Evolutionary conservation across 2,113 vertebrate species (phyloP).

Genomic region (Anseranas semipalmata): DNA sequence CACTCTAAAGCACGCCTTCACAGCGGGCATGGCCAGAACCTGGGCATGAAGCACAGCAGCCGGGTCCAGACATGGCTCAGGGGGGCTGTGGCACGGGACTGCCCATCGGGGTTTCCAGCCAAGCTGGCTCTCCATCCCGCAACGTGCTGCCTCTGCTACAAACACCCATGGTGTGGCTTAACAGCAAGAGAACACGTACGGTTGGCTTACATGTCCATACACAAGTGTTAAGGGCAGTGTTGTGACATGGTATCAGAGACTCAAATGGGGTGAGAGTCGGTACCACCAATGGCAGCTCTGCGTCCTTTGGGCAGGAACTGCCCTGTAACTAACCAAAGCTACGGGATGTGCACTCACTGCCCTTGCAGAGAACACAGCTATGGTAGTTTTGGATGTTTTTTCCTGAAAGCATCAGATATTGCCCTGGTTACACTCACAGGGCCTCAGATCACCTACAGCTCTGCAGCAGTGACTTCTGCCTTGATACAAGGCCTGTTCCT

Average conservation of each 20-base stretch:
- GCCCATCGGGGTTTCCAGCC: neutral
- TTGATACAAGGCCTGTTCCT: rapidly evolving
- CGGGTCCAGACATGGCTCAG: neutral
- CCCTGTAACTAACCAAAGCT: neutral
- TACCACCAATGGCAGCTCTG: neutral
- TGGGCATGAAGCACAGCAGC: rapidly evolving
- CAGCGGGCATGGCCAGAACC: rapidly evolving
- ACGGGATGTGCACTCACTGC: neutral
- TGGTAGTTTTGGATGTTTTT: neutral
- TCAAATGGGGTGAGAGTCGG: neutral
- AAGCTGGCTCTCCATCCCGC: neutral
- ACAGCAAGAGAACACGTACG: neutral
- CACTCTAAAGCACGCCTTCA: too few relatives aligned
- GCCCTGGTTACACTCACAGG: neutral
- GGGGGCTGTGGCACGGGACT: neutral
- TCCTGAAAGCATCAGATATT: neutral
- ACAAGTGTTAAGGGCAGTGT: neutral
- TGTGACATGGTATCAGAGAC: neutral
- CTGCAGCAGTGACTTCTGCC: neutral
- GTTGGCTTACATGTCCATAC: neutral
- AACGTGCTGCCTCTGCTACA: neutral
- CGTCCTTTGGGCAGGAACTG: neutral
- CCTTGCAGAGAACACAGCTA: too few relatives aligned
- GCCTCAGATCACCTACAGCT: neutral
- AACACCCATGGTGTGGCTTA: rapidly evolving